Evolutionary conservation across 2,797 vertebrate species (phyloP).

Genomic region (Sylvia borin): DNA sequence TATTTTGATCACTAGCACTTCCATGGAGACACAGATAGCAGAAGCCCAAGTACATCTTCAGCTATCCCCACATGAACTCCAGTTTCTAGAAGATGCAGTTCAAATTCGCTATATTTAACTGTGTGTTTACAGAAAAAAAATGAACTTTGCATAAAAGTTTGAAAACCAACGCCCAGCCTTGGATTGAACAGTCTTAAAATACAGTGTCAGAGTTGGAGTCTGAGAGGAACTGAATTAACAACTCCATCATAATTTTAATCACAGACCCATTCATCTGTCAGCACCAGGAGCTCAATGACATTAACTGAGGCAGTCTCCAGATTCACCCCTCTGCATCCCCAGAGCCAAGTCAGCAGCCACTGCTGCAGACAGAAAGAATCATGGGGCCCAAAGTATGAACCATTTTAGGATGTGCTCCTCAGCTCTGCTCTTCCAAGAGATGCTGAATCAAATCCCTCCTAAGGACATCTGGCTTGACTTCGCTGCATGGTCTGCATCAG

Average conservation of each 20-base stretch:
- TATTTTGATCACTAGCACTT: constrained; percentile 30
- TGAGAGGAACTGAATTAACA: background rate
- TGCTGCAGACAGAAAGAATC: background rate
- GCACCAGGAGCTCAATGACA: accelerated
- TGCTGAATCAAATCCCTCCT: background rate
- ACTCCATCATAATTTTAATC: background rate
- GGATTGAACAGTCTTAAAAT: background rate
- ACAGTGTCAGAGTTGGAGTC: background rate
- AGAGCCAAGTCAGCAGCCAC: background rate
- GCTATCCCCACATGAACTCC: background rate
- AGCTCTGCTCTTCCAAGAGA: background rate
- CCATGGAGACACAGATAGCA: background rate
- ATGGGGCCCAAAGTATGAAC: accelerated
- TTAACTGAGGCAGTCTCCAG: background rate
- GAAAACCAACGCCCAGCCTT: background rate
- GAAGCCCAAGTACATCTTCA: background rate
- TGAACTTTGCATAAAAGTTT: background rate
- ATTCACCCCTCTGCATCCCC: background rate
- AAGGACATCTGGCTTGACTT: constrained; percentile 14
- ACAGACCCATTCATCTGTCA: background rate
- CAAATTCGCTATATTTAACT: background rate
- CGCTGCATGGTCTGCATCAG: constrained; percentile 27
- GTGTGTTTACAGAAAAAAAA: background rate
- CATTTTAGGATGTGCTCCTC: background rate
- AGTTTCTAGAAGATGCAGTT: background rate